Percentiles rank a stretch among this genome's conserved stretches.
phyloP scores from a whole-genome alignment of 2,113 vertebrate genomes.

The Tetraodon nigroviridis region DNA sequence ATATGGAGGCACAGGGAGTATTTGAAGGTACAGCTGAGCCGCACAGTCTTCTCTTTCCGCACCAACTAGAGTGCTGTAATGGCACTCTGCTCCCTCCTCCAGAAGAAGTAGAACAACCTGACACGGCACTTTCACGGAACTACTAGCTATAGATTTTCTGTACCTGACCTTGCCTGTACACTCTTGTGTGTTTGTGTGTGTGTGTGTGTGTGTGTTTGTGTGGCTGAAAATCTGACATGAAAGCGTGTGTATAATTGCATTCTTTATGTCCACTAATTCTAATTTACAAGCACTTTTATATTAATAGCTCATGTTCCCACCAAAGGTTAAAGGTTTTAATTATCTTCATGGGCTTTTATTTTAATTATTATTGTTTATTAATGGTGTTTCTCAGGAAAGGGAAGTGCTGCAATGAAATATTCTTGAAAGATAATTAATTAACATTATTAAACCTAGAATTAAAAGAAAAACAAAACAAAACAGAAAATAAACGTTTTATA shows the following conservation, averaged over 20 bases:
- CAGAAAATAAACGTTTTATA: too few species aligned
- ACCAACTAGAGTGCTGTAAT: slow-evolving; percentile 29
- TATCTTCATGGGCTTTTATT: not conserved
- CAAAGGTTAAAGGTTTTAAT: too few species aligned
- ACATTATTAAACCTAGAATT: too few species aligned
- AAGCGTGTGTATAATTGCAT: slow-evolving; percentile 38
- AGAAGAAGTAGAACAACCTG: slow-evolving; percentile 56
- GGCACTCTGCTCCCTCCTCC: slow-evolving; percentile 35
- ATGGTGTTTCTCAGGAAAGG: too few species aligned
- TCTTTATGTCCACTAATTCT: slow-evolving; percentile 39
- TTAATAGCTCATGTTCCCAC: not conserved
- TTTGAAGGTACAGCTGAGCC: slow-evolving; percentile 16
- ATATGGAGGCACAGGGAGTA: not conserved
- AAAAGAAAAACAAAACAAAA: too few species aligned
- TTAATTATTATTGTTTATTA: not conserved
- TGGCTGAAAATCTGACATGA: slow-evolving; percentile 34
- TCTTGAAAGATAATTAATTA: too few species aligned
- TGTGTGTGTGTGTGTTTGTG: slow-evolving; percentile 6
- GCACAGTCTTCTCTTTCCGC: slow-evolving; percentile 7
- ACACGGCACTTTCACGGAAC: slow-evolving; percentile 58
- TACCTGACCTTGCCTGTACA: slow-evolving; percentile 47
- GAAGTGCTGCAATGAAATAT: too few species aligned
- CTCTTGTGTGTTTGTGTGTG: not conserved
- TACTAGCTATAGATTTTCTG: slow-evolving; percentile 53
- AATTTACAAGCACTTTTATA: not conserved